phyloP scores from a whole-genome alignment of 2,888 invertebrate species.

The Hydrotaea cyrtoneurina region DNA sequence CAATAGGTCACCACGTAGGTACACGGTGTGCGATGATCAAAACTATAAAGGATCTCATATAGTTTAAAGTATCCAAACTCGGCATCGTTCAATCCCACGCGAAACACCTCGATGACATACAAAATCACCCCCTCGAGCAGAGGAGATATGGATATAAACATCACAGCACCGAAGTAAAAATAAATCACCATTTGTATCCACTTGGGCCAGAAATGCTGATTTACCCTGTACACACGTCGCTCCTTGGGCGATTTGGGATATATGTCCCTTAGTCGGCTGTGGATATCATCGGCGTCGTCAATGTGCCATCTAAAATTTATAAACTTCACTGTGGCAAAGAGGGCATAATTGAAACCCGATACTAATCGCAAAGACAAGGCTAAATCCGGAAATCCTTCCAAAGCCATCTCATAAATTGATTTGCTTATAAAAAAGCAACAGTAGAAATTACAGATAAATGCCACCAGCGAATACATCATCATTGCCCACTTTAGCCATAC shows the following conservation, averaged over 20 bases:
- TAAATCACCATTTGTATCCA: conserved; percentile 46
- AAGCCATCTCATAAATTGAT: neutral
- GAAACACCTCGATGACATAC: conserved; percentile 36
- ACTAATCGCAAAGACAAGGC: conserved; percentile 33
- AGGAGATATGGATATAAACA: conserved; percentile 48
- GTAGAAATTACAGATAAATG: neutral
- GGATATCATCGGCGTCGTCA: neutral
- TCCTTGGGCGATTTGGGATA: conserved; percentile 60
- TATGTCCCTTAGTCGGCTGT: conserved; percentile 34
- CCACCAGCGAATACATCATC: neutral
- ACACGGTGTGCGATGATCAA: conserved; percentile 52
- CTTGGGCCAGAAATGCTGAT: conserved; percentile 58
- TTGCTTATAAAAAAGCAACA: conserved; percentile 37
- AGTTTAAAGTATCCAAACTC: conserved; percentile 61
- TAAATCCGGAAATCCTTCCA: conserved; percentile 22
- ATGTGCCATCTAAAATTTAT: conserved; percentile 25
- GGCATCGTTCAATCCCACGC: conserved; percentile 34
- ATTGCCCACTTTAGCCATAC: conserved; percentile 1
- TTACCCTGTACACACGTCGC: conserved; percentile 42
- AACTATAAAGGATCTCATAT: conserved; percentile 62
- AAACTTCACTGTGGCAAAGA: conserved; percentile 46
- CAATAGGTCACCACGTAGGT: conserved; percentile 59
- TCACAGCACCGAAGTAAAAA: conserved; percentile 55
- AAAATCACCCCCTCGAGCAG: conserved; percentile 53
- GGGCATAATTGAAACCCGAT: conserved; percentile 49